Conservation (phyloP, 1,140 invertebrate genomes). For the Drosophila sturtevanti region DNA sequence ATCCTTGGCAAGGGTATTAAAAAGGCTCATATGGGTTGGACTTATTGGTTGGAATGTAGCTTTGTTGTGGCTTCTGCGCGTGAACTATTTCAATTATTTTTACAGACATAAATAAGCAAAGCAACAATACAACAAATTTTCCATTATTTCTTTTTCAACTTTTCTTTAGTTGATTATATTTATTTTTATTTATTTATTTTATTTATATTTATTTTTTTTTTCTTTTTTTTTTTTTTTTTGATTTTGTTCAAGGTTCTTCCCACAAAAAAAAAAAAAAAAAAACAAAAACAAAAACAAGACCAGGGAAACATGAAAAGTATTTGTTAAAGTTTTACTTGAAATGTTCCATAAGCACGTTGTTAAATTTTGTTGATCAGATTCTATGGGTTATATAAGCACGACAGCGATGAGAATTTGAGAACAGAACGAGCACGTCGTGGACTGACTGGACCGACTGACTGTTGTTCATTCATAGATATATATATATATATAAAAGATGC, state of each 20-base stretch:
- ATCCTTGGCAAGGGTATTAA: neutral
- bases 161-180: neutral
- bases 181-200: constrained; percentile 15
- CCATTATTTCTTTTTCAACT: neutral
- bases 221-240: constrained; percentile 15
- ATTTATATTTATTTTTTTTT: too few relatives aligned
- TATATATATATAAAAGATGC: constrained; percentile 43
- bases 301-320: neutral
- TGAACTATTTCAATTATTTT: constrained; percentile 58
- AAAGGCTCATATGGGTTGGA: neutral
- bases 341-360: constrained; percentile 51
- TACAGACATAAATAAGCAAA: constrained; percentile 1
- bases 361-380: constrained; percentile 27
- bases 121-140: constrained; percentile 8
- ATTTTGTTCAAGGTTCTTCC: constrained; percentile 47
- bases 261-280: constrained; percentile 29
- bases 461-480: neutral
- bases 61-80: constrained; percentile 41
- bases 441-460: neutral
- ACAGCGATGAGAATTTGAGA: constrained; percentile 19
- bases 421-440: constrained; percentile 37
- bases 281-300: neutral
- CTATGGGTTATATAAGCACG: constrained; percentile 64
- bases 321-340: constrained; percentile 29
- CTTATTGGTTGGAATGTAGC: neutral